phyloP scores from a whole-genome alignment of 2,797 vertebrate species.

The Xerus rutilus region DNA sequence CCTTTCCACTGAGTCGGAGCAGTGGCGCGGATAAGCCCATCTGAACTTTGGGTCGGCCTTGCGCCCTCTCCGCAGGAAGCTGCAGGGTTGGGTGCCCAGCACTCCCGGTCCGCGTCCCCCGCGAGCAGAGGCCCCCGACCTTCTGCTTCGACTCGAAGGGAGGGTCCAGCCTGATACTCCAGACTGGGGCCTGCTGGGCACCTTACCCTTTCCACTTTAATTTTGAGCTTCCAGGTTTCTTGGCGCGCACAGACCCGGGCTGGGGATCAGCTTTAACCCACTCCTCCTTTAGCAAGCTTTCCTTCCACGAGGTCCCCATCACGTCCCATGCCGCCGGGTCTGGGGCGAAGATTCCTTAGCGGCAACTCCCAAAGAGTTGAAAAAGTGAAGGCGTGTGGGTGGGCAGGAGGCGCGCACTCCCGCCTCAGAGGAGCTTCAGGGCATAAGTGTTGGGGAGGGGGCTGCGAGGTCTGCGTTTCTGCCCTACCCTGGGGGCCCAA shows the following conservation, averaged over 20 bases:
- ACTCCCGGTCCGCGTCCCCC: background rate
- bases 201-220: conserved; percentile 60
- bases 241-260: background rate
- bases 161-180: background rate
- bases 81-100: background rate
- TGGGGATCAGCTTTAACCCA: background rate
- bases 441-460: background rate
- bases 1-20: background rate
- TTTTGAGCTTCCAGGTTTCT: conserved; percentile 70
- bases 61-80: background rate
- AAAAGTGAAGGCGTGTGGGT: background rate
- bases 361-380: conserved; percentile 55
- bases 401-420: background rate
- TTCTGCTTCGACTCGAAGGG: background rate
- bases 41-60: conserved; percentile 75
- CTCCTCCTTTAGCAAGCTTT: background rate
- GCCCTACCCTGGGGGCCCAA: background rate
- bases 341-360: conserved; percentile 1
- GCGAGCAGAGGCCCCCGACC: conserved; percentile 49
- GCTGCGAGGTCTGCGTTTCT: background rate
- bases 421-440: background rate
- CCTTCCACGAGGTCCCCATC: background rate
- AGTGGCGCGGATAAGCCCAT: conserved; percentile 58
- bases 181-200: conserved; percentile 26
- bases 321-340: background rate